Base-by-base conservation (phyloP, 2,888 invertebrate genomes). In the Caenorhabditis becei region DNA sequence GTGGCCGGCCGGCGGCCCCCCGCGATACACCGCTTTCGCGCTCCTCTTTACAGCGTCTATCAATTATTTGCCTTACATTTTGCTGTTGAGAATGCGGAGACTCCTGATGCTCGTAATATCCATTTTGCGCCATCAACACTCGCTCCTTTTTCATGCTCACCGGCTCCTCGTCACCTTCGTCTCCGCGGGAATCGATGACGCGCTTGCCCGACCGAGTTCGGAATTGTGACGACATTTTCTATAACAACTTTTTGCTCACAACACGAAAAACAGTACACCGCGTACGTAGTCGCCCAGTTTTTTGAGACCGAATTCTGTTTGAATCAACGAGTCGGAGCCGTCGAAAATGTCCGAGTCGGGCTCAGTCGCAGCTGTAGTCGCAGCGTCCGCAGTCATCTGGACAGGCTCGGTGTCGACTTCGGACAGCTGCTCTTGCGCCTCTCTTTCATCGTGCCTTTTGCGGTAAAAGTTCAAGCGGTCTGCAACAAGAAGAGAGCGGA, bases 31-130 rank as follows among this genome's bases (percentile, higher is more conserved):
- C 62, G 53, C 53, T 53, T 53, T 66, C 54, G 62, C 71, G 62
- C 44, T 62, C 62, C 61, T 37, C 56, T 71, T 74, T 71, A 74
- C 72, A 74, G 72, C 72, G 49, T 65, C 63, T 58, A 65, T 65
- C 58, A 74, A 65, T 74, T 65, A 65, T 74, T 74, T 58, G 23
- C 72, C 62, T 72, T 72, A 71, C 71, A 72, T 72, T 72, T 72
- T 72, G 72, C 35, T 56, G 63, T 14, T 54, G 63, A 41, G 62
- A 47, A 53, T 44, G n/a, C n/a, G n/a, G 51, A 53, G 67, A 62
- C 16, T 24, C 24, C 51, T 44, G 37, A 62, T 44, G 26, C 53
- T 56, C 47, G 47, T 41, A 62, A 62, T 62, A 62, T n/a, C 18
- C 26, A 23, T 62, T 71, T 26, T 59, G 59, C 24, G 61, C 53